A percentile compares a stretch with the other conserved stretches of the same genome.
Conservation (phyloP, 2,113 vertebrate species). For the Bufo bufo region DNA sequence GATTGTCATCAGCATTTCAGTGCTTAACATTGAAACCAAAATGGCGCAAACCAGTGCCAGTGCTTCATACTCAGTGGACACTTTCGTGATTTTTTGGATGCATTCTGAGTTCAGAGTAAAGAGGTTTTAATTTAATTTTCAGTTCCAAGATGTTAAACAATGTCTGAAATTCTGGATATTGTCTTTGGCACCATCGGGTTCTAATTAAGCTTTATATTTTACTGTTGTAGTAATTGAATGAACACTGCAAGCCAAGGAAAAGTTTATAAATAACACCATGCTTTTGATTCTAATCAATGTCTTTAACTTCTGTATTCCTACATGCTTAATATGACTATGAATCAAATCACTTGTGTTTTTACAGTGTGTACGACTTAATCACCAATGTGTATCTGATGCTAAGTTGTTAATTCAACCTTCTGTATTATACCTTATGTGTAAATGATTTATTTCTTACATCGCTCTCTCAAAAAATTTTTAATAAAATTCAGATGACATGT, state of each 20-base stretch:
- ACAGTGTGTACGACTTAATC: neutral
- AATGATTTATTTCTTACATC: neutral
- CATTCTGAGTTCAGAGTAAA: slow-evolving; percentile 21
- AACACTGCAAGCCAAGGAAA: neutral
- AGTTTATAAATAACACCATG: neutral
- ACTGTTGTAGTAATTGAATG: slow-evolving; percentile 5
- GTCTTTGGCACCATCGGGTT: slow-evolving; percentile 35
- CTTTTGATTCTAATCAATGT: neutral
- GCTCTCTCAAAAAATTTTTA: no score
- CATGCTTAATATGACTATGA: neutral
- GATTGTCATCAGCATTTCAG: slow-evolving; percentile 38
- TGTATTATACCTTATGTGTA: neutral
- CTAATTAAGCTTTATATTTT: slow-evolving; percentile 19
- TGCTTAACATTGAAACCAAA: slow-evolving; percentile 33
- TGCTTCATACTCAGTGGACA: slow-evolving; percentile 39
- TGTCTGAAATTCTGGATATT: slow-evolving; percentile 42
- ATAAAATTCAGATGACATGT: no score
- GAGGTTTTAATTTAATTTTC: slow-evolving; percentile 40
- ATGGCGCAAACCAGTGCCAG: slow-evolving; percentile 27
- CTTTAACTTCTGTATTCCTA: slow-evolving; percentile 6
- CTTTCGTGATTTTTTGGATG: slow-evolving; percentile 38
- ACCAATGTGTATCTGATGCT: neutral
- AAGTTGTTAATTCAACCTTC: neutral
- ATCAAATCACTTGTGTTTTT: neutral
- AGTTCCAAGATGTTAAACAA: slow-evolving; percentile 39